Base-by-base conservation (phyloP, 1,140 invertebrate species). In the Pteromalus puparum region DNA sequence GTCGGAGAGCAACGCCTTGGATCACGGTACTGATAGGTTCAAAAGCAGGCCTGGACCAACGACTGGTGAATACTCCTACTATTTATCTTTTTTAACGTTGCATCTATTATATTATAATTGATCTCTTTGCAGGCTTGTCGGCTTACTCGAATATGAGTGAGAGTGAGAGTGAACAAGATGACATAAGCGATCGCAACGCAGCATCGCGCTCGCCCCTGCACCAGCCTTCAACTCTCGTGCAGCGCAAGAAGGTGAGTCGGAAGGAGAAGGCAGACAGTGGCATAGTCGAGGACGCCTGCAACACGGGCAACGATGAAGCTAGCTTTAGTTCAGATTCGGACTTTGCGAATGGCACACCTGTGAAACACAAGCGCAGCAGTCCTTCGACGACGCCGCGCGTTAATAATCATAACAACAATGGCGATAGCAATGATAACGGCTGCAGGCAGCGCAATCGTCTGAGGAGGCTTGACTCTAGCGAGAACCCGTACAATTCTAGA, bases 151-250 rank as follows among this genome's bases (percentile, higher is more conserved):
- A 85, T 48, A 85, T 88, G 78, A 84, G 87, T 83, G 85, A 91
- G 73, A 88, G 87, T 53, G 87, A 89, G 1, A 84, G 82, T 7
- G 88, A 90, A 5, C 86, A 86, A 12, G 26, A 89, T 88, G 46
- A 86, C 88, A 34, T 94, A 48, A 86, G 86, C 15, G 87, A 85
- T 48, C 73, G 87, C 28, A 88, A 88, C 30, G 82, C 87, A 7
- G 84, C 85, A 1, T 42, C 26, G 46, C 15, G 83, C n/a, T 65
- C 81, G 46, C 5, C n/a, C 1, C 42, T 30, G 34, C 28, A 68
- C 0, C 48, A 75, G 10, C 15, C 34, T 1, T 67, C 53, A 34
- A 18, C 34, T 0, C 13, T 48, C 21, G 15, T 9, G 0, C 42
- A 53, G 7, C 38, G 72, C 4, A 76, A 65, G n/a, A 72, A 78